A percentile compares a stretch with the other conserved stretches of the same genome.
These are phyloP conservation scores for Lasioglossum pauxillum DNA, from an alignment of 2,888 invertebrate species.

Conservation along the genomic window DNA sequence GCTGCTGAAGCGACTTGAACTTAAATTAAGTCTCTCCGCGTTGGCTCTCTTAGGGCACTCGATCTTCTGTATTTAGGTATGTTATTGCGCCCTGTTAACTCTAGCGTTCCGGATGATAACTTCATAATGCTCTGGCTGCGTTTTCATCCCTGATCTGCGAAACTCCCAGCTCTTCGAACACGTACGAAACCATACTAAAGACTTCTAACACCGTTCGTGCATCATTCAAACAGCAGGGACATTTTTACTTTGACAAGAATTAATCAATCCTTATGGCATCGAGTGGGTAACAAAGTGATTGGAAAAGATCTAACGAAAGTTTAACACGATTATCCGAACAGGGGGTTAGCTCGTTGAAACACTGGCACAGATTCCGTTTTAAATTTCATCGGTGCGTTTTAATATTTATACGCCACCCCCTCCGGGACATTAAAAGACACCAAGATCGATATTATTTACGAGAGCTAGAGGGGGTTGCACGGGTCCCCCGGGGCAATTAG, in stretches of 20 bases:
- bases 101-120: background rate
- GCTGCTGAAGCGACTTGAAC: background rate
- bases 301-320: background rate
- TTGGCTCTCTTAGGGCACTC: conserved; percentile 1
- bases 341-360: background rate
- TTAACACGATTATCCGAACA: background rate
- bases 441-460: conserved; percentile 52
- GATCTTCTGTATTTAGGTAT: conserved; percentile 4
- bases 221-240: background rate
- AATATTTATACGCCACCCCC: background rate
- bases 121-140: background rate
- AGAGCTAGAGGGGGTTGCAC: conserved; percentile 14
- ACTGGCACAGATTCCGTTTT: background rate
- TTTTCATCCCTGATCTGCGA: background rate
- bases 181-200: background rate
- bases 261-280: background rate
- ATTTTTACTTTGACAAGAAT: background rate
- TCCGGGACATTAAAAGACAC: background rate
- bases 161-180: background rate
- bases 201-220: background rate
- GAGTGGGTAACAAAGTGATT: background rate
- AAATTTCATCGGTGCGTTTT: conserved; percentile 16
- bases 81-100: conserved; percentile 3
- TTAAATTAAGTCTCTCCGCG: background rate
- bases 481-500: conserved; percentile 62